phyloP scores from a whole-genome alignment of 2,888 invertebrate genomes.

The Erannis defoliaria region DNA sequence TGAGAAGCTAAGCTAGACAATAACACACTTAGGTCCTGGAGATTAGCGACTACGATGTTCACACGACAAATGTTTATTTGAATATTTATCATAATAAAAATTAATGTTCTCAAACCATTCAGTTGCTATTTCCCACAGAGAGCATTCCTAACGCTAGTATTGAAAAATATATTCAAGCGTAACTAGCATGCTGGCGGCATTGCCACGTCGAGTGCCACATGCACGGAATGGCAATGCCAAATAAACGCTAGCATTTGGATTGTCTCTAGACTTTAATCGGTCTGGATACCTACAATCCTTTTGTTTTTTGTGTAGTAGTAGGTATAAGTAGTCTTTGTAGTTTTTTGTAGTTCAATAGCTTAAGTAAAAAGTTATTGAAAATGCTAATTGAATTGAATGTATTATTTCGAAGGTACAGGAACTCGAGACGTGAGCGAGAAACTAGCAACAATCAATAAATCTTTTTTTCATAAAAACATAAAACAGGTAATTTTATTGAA shows the following conservation, averaged over 20 bases:
- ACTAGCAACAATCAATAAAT: too few relatives aligned
- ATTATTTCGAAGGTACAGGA: background rate
- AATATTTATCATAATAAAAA: background rate
- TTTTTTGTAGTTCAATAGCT: too few relatives aligned
- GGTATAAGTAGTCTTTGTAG: too few relatives aligned
- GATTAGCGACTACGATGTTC: conserved; percentile 5
- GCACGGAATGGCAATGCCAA: too few relatives aligned
- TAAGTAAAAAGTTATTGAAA: background rate
- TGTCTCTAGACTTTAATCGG: too few relatives aligned
- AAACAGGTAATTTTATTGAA: background rate
- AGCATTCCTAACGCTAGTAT: background rate
- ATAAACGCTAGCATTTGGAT: too few relatives aligned
- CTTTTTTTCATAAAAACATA: too few relatives aligned
- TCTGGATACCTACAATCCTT: too few relatives aligned
- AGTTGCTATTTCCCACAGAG: background rate
- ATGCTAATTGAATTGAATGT: background rate
- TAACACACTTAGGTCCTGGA: conserved; percentile 15
- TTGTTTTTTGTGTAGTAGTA: too few relatives aligned
- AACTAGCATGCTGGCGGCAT: too few relatives aligned
- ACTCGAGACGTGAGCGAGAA: background rate
- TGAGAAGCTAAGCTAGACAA: conserved; percentile 32
- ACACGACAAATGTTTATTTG: background rate
- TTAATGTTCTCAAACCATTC: background rate
- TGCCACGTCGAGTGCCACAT: too few relatives aligned
- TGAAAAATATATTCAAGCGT: background rate